phyloP scores from a whole-genome alignment of 2,113 vertebrate species.

The Pogona vitticeps region DNA sequence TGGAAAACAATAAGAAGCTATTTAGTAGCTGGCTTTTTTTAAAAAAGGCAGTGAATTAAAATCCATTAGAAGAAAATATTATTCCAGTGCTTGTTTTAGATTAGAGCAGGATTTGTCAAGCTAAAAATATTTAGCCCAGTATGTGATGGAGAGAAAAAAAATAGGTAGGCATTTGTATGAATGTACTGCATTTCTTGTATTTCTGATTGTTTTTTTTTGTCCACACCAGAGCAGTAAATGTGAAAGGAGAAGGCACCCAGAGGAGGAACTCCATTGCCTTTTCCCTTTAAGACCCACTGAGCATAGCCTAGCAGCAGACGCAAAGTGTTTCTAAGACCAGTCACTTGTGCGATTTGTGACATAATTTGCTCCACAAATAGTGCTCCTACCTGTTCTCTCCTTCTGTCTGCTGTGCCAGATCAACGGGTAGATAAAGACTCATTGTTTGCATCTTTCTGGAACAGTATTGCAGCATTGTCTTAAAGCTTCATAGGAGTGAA shows the following conservation, averaged over 20 bases:
- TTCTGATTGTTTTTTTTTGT: slow-evolving; percentile 16
- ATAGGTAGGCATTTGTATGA: slow-evolving; percentile 25
- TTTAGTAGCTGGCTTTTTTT: slow-evolving; percentile 7
- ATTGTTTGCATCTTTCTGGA: slow-evolving; percentile 63
- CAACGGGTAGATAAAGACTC: slow-evolving; percentile 54
- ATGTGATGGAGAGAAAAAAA: slow-evolving; percentile 11
- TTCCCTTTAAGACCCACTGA: slow-evolving; percentile 4
- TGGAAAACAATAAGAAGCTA: slow-evolving; percentile 21
- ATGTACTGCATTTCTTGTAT: slow-evolving; percentile 11
- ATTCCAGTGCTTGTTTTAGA: slow-evolving; percentile 18
- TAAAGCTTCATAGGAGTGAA: slow-evolving; percentile 58
- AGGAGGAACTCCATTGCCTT: neutral
- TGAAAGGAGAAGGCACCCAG: neutral
- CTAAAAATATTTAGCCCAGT: slow-evolving; percentile 26
- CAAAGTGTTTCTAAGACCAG: slow-evolving; percentile 34
- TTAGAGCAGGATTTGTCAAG: slow-evolving; percentile 40
- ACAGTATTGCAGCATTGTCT: slow-evolving; percentile 65
- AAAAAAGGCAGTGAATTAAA: slow-evolving; percentile 32
- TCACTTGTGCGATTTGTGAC: slow-evolving; percentile 48
- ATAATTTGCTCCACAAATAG: slow-evolving; percentile 55
- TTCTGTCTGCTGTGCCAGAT: slow-evolving; percentile 29
- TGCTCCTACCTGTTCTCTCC: slow-evolving; percentile 23
- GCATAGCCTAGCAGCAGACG: neutral
- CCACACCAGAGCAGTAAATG: neutral
- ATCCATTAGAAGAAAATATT: neutral